These are phyloP conservation scores for Troglohyphantes excavatus DNA, from an alignment of 2,888 invertebrate species.

Conservation along the genomic window DNA sequence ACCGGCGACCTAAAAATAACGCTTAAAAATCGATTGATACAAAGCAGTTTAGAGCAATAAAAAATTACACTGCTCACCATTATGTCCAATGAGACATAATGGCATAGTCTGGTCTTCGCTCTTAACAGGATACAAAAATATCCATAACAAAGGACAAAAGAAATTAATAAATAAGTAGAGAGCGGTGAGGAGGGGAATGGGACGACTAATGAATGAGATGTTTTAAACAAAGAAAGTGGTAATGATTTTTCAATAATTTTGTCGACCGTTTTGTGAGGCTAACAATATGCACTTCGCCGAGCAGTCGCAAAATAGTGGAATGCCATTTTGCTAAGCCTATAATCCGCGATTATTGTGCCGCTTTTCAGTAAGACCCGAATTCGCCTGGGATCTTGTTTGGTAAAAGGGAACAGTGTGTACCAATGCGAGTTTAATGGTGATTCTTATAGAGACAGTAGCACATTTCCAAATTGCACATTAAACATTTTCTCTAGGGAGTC, in stretches of 20 bases:
- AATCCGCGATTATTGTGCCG: conserved; percentile 20
- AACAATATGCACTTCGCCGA: conserved; percentile 60
- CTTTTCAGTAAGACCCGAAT: conserved; percentile 11
- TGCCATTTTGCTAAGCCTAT: conserved; percentile 57
- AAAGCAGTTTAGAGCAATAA: conserved; percentile 33
- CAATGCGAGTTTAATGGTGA: neutral
- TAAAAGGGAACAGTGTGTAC: conserved; percentile 3
- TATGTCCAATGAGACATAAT: conserved; percentile 39
- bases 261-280: conserved; percentile 38
- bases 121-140: conserved; percentile 30
- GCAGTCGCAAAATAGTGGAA: conserved; percentile 58
- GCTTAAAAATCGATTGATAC: conserved; percentile 47
- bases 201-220: conserved; percentile 63
- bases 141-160: conserved; percentile 54
- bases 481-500: neutral
- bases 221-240: conserved; percentile 65
- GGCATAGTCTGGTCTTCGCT: conserved; percentile 38
- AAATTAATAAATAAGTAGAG: conserved; percentile 60
- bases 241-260: conserved; percentile 76
- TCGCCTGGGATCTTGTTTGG: conserved; percentile 29
- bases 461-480: neutral
- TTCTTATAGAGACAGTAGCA: neutral
- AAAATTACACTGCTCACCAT: conserved; percentile 26
- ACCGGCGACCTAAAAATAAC: conserved; percentile 37
- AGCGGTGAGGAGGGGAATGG: conserved; percentile 14